A percentile compares a stretch with the other conserved stretches of the same genome.
phyloP scores from a whole-genome alignment of 1,140 invertebrate genomes.

The Prorops nasuta region DNA sequence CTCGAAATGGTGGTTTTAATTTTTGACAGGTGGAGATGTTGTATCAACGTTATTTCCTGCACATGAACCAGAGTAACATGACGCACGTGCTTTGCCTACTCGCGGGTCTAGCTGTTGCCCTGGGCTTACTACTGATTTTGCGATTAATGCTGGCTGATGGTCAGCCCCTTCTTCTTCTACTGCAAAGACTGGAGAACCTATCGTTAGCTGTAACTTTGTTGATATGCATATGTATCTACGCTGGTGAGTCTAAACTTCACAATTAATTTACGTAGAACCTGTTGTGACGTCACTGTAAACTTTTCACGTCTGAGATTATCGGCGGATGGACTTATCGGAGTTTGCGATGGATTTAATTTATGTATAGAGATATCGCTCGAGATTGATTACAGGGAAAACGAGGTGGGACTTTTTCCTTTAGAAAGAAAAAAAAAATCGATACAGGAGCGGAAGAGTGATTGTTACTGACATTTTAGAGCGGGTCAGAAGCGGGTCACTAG shows the following conservation, averaged over 20 bases:
- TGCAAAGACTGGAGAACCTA: conserved; percentile 39
- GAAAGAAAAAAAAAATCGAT: too few species aligned
- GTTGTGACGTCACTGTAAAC: too few species aligned
- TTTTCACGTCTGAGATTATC: too few species aligned
- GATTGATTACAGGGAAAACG: too few species aligned
- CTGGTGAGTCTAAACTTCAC: conserved; percentile 30
- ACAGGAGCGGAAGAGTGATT: too few species aligned
- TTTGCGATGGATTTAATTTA: too few species aligned
- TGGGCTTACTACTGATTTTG: conserved; percentile 51
- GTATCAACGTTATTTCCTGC: conserved; percentile 89
- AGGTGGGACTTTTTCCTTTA: too few species aligned
- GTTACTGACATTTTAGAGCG: too few species aligned
- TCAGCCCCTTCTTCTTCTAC: conserved; percentile 29
- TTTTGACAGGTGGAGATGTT: conserved; percentile 76
- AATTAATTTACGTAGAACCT: not conserved
- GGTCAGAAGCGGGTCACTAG: too few species aligned
- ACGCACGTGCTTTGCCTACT: conserved; percentile 78
- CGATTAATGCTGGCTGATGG: conserved; percentile 33
- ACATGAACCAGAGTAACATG: conserved; percentile 89
- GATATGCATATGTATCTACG: conserved; percentile 43
- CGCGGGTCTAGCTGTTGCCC: conserved; percentile 65
- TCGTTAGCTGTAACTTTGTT: conserved; percentile 41
- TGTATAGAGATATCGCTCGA: too few species aligned
- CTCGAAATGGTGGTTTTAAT: too few species aligned
- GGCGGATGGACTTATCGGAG: too few species aligned